Base-by-base conservation (phyloP, 2,888 invertebrate species). In the Agonopterix subpropinquella region DNA sequence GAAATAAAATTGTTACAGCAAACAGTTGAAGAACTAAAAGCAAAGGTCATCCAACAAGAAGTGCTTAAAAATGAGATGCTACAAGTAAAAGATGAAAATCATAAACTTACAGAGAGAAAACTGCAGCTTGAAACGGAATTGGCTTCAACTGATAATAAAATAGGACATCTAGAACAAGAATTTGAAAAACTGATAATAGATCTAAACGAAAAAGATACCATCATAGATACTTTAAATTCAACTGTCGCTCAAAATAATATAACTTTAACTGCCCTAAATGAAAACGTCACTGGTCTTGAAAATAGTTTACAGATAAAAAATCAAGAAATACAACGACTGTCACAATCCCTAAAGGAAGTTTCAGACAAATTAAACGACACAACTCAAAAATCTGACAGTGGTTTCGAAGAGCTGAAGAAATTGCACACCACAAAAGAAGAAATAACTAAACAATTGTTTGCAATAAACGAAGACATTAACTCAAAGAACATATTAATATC, bases 161-260 rank as follows among this genome's bases (percentile, higher is more conserved):
- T 78, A 13, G 56, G 72, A 4, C 67, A 71, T 47, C 64, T 90
- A 43, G 88, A 89, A 56, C 71, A 77, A 57, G 84, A 86, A 54
- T 72, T 89, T 49, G 73, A 72, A 2, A 77, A 75, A 45, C 51
- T 89, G 7, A 65, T 77, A 41, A 58, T 71, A 5, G 77, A 80
- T 36, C 75, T 88, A 2, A 78, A 77, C 42, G 89, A 89, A 59
- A 81, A 89, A 55, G 80, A 84, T 58, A 62, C 63, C n/a, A 52
- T 80, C 9, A 82, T 85, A 47, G 75, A 82, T 53, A 58, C 57
- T 4, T 65, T 85, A 4, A 81, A 84, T 55, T 45, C 51, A 8
- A 74, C 73, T 9, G 55, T 78, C 2, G 52, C 54, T 18, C 65
- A 74, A 52, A 73, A 73, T 53, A 75, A 77, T 9, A 44, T 48